Base-by-base conservation (phyloP, 2,888 invertebrate genomes). In the Rotaria socialis region DNA sequence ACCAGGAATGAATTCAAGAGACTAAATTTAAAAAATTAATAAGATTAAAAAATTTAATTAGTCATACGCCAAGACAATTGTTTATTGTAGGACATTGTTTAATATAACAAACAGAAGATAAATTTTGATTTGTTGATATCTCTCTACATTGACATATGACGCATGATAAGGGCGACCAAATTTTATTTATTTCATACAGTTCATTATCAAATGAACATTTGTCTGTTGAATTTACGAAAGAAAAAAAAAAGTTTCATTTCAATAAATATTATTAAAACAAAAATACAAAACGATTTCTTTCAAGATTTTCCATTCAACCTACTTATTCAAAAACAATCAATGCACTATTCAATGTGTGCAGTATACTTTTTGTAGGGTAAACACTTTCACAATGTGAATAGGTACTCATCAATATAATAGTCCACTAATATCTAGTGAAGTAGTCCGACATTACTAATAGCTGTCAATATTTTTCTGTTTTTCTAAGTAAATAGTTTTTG, bases 1-100 rank as follows among this genome's bases (percentile, higher is more conserved):
- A 80, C 80, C 80, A 14, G 43, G 80, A 80, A 80, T n/a, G 7
- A 80, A 80, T 80, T 80, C 47, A 43, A 80, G n/a, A 11, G 43
- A 10, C 80, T 80, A 24, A 35, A 80, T 24, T 11, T 0, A 47
- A 80, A 43, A 47, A 35, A 41, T 8, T 35, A 19, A 67, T 27
- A 16, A 27, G 2, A 43, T 0, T 43, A 10, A 1, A 22, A 8
- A 80, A 43, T 47, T 6, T 7, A 24, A 47, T 24, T 2, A 47
- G 43, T 47, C 75, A 47, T 80, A 80, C 80, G 10, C 35, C 80
- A n/a, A 5, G 47, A 80, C 80, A 80, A 80, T 43, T 80, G 47
- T 43, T n/a, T 47, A 80, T 24, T 47, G 7, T n/a, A 5, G 80
- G 47, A 47, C 80, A 80, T 47, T 80, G 47, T 80, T 47, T 47